Conservation (phyloP, 2,888 invertebrate genomes). For the Diloba caeruleocephala region DNA sequence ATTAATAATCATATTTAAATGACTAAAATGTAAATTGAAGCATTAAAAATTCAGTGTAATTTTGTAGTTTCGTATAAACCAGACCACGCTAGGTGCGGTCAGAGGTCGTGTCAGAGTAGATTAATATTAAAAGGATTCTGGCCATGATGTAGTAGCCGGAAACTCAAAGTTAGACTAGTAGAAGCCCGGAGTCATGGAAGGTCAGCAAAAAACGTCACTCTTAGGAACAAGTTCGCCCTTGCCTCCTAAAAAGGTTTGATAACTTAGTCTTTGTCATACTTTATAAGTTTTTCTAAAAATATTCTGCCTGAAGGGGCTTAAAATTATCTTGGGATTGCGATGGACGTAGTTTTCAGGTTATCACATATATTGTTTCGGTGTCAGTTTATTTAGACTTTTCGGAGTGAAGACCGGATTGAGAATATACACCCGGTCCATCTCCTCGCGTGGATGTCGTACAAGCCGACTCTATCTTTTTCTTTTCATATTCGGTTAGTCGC, state of each 20-base stretch:
- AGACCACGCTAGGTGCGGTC: not conserved
- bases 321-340: not conserved
- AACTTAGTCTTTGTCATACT: not conserved
- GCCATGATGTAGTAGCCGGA: not conserved
- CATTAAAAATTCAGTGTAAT: conserved; percentile 14
- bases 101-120: conserved; percentile 11
- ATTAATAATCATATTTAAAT: conserved; percentile 17
- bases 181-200: conserved; percentile 7
- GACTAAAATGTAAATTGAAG: conserved; percentile 13
- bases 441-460: too few relatives aligned
- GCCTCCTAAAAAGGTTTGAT: too few relatives aligned
- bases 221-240: not conserved
- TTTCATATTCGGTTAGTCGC: too few relatives aligned
- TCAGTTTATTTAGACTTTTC: too few relatives aligned
- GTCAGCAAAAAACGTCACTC: conserved; percentile 1
- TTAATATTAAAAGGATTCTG: conserved; percentile 13
- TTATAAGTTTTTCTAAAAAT: not conserved
- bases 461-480: too few relatives aligned
- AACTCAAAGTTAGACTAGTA: not conserved
- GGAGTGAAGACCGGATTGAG: too few relatives aligned
- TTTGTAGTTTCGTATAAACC: conserved; percentile 6
- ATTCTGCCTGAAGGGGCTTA: not conserved
- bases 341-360: too few relatives aligned
- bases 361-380: too few relatives aligned
- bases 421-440: too few relatives aligned